These are phyloP conservation scores for Chloroceryle amazona DNA, from an alignment of 2,797 vertebrate genomes.

Conservation along the genomic window DNA sequence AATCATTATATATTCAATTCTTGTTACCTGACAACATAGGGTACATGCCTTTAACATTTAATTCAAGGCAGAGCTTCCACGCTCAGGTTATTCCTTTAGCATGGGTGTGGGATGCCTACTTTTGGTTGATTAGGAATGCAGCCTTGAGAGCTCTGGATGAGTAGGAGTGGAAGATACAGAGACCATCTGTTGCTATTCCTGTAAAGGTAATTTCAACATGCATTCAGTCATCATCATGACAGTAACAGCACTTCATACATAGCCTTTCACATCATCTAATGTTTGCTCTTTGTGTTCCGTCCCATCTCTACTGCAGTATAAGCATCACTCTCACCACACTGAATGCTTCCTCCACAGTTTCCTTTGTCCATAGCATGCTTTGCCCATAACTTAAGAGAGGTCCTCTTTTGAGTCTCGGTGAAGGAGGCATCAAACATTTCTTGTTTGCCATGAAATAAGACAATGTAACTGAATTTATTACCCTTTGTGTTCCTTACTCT, in stretches of 20 bases:
- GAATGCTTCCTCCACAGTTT: neutral
- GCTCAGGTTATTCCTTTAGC: neutral
- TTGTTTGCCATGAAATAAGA: neutral
- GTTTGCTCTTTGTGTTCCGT: slow-evolving; percentile 28
- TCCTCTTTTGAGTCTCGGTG: neutral
- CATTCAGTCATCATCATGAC: slow-evolving; percentile 43
- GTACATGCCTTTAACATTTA: neutral
- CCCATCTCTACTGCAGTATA: neutral
- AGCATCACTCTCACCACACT: neutral
- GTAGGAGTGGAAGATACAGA: slow-evolving; percentile 52
- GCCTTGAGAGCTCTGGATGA: slow-evolving; percentile 46
- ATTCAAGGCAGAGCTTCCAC: neutral
- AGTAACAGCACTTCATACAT: slow-evolving; percentile 56
- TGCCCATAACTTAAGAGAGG: neutral
- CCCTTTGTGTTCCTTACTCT: neutral
- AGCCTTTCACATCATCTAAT: slow-evolving; percentile 41
- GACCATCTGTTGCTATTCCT: slow-evolving; percentile 34
- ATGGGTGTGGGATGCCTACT: slow-evolving; percentile 4
- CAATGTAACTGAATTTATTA: neutral
- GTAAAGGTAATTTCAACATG: slow-evolving; percentile 59
- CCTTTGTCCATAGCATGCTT: neutral
- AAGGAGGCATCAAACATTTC: neutral
- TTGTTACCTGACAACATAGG: neutral
- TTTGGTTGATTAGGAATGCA: slow-evolving; percentile 39
- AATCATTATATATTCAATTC: neutral